Percentiles rank a stretch among this genome's conserved stretches.
phyloP scores from a whole-genome alignment of 1,140 invertebrate genomes.

The Hylaeus anthracinus region DNA sequence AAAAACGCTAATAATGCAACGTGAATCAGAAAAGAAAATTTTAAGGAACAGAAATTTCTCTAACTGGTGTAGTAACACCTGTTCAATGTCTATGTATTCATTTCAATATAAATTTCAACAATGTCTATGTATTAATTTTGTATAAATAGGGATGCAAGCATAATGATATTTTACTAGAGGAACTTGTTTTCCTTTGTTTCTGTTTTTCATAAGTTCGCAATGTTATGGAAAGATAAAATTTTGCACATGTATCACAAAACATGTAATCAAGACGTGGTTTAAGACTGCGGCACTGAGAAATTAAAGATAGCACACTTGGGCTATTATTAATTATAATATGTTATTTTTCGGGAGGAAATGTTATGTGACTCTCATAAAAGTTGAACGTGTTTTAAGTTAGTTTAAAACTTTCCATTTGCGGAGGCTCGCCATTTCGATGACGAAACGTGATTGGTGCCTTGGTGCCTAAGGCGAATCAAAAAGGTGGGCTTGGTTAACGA shows the following conservation, averaged over 20 bases:
- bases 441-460: conserved; percentile 12
- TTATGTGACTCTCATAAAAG: not conserved
- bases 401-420: conserved; percentile 25
- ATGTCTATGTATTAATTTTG: not conserved
- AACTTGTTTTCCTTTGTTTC: conserved; percentile 14
- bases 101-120: too few species aligned
- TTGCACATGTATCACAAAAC: conserved; percentile 1
- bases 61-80: too few species aligned
- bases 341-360: not conserved
- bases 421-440: conserved; percentile 10
- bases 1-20: too few species aligned
- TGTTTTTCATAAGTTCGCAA: not conserved
- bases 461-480: conserved; percentile 1
- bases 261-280: not conserved
- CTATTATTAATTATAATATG: too few species aligned
- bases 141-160: not conserved
- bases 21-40: too few species aligned
- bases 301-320: too few species aligned
- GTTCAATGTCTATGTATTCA: too few species aligned
- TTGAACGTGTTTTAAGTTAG: not conserved
- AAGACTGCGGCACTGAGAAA: too few species aligned
- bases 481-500: not conserved
- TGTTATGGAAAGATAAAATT: not conserved
- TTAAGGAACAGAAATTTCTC: too few species aligned
- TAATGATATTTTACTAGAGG: conserved; percentile 24